Evolutionary conservation across 1,140 invertebrate genomes (phyloP).

Genomic region (Pseudomyrmex sp.): DNA sequence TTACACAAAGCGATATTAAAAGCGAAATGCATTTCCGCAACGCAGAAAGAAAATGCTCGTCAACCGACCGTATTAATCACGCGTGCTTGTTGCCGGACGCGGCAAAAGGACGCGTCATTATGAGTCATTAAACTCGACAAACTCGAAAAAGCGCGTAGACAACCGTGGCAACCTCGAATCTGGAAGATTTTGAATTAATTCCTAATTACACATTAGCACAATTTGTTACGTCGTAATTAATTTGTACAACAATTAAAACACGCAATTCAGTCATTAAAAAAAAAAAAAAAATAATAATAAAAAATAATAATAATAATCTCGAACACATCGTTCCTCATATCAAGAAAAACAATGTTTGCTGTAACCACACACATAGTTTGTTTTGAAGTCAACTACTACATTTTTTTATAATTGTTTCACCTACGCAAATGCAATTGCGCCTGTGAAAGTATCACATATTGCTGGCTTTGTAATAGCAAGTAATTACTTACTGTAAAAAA

Average conservation of each 20-base stretch:
- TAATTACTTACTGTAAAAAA: no score
- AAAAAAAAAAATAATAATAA: no score
- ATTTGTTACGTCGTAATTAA: neutral
- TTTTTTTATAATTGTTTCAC: no score
- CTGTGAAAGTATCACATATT: no score
- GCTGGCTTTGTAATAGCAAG: no score
- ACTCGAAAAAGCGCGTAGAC: neutral
- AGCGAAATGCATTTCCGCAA: slow-evolving; percentile 22
- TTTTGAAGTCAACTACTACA: no score
- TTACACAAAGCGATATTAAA: slow-evolving; percentile 32
- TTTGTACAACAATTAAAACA: neutral
- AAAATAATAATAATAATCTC: no score
- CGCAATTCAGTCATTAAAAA: neutral
- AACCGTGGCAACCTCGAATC: neutral
- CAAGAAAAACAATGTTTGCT: no score
- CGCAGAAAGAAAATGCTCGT: slow-evolving; percentile 19
- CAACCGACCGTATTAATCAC: slow-evolving; percentile 42
- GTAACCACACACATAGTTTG: no score
- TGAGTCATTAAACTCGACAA: slow-evolving; percentile 34
- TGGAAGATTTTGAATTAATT: neutral
- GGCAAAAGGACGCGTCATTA: slow-evolving; percentile 21
- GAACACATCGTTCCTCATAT: no score
- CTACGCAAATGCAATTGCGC: no score
- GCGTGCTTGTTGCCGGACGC: slow-evolving; percentile 3
- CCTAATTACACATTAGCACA: neutral